Percentiles rank a stretch among this genome's conserved stretches.
These are phyloP conservation scores for Ischnura elegans DNA, from an alignment of 2,888 invertebrate species.

Conservation along the genomic window DNA sequence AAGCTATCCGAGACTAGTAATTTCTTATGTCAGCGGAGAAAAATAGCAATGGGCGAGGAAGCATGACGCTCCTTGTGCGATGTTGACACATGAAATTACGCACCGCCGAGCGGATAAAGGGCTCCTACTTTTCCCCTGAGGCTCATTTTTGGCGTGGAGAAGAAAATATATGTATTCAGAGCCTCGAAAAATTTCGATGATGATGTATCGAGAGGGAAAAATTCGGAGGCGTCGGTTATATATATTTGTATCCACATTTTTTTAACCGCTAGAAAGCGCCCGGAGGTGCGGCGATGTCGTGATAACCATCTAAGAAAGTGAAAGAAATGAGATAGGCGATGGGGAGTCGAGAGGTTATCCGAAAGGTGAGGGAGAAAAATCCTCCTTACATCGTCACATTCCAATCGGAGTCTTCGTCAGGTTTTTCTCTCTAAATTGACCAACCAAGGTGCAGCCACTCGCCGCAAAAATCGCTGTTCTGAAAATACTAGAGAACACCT, in stretches of 20 bases:
- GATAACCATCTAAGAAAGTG: constrained; percentile 59
- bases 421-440: background rate
- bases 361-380: background rate
- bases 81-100: background rate
- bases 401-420: background rate
- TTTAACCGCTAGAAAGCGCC: constrained; percentile 28
- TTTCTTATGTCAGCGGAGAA: background rate
- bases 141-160: background rate
- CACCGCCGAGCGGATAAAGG: background rate
- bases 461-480: background rate
- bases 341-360: constrained; percentile 1
- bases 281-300: background rate
- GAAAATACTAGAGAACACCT: background rate
- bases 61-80: background rate
- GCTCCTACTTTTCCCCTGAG: background rate
- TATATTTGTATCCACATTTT: too few species aligned
- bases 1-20: background rate
- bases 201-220: background rate
- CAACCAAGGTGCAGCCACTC: background rate
- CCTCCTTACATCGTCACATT: background rate
- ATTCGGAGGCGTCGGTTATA: constrained; percentile 41
- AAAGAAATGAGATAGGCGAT: constrained; percentile 10
- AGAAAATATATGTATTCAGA: background rate
- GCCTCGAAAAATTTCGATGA: background rate
- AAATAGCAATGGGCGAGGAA: background rate